A percentile compares a stretch with the other conserved stretches of the same genome.
phyloP scores from a whole-genome alignment of 2,888 invertebrate species.

The Lepidonotus clava region DNA sequence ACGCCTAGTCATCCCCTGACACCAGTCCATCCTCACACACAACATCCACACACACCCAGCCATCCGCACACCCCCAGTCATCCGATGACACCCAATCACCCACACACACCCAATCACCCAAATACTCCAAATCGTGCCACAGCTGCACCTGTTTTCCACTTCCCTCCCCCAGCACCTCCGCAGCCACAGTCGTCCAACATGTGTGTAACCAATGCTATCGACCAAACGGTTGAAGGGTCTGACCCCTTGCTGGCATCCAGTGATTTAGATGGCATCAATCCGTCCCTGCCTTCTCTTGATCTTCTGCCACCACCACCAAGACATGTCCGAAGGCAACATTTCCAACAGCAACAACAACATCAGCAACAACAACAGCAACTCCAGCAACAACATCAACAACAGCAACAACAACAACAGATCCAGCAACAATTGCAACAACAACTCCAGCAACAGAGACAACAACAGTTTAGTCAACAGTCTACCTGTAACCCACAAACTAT shows the following conservation, averaged over 20 bases:
- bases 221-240: conserved; percentile 29
- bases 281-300: conserved; percentile 8
- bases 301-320: conserved; percentile 35
- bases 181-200: conserved; percentile 48
- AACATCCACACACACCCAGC: conserved; percentile 57
- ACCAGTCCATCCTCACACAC: conserved; percentile 14
- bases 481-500: conserved; percentile 45
- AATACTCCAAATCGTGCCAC: conserved; percentile 64
- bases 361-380: conserved; percentile 67
- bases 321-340: conserved; percentile 62
- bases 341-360: conserved; percentile 68
- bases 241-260: conserved; percentile 35
- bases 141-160: conserved; percentile 41
- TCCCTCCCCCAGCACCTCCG: conserved; percentile 46
- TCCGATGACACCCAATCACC: conserved; percentile 52
- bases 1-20: conserved; percentile 57
- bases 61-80: conserved; percentile 57
- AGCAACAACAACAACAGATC: conserved; percentile 53
- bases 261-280: conserved; percentile 50
- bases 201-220: neutral
- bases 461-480: conserved; percentile 3
- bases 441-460: neutral
- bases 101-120: conserved; percentile 62
- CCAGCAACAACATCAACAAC: conserved; percentile 62
- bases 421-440: conserved; percentile 53